Evolutionary conservation across 2,113 vertebrate species (phyloP), one percentile per base, ranked within the genome.

Genomic region (Morone saxatilis): DNA sequence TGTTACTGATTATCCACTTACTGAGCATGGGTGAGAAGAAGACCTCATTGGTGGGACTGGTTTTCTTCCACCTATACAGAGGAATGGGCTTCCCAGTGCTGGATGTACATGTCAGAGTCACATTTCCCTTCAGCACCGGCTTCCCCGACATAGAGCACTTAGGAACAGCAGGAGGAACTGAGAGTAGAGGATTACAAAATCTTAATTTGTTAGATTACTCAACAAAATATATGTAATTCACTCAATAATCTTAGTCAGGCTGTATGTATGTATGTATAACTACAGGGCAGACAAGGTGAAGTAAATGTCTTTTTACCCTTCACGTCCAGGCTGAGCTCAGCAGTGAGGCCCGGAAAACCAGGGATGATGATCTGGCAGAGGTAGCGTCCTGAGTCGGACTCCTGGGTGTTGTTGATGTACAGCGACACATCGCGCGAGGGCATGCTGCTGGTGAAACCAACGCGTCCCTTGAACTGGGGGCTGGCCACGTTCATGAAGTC

Each of bases 121-220:
- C 91, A 1, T 98, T 98, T 65, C 93, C 91, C 22, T 97, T 97
- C 78, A 95, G 76, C 9, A 88, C 25, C 0, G 97, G 93, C 57
- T 43, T 92, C 4, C 96, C 97, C 0, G 88, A 90, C 13, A 97
- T 57, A 0, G 20, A 92, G 84, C 98, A 99, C 71, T 89, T 75
- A 0, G 98, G 98, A 16, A 89, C 0, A 0, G 95, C 93, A 1
- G 98, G 98, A 0, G 97, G 97, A 66, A 99, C 98, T 99, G 92
- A 1, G 41, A 53, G 4, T 2, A 63, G 36, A 47, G 40, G 36
- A 73, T 60, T 4, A 51, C 1, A 19, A 36, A 3, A 61, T 2
- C 22, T 40, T 65, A 6, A 12, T 25, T n/a, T 14, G 38, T 77
- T 47, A 36, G 13, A 14, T 57, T 8, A 22, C 1, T 36, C 54